Evolutionary conservation across 2,888 invertebrate genomes (phyloP).

Genomic region (Drosophila tripunctata): DNA sequence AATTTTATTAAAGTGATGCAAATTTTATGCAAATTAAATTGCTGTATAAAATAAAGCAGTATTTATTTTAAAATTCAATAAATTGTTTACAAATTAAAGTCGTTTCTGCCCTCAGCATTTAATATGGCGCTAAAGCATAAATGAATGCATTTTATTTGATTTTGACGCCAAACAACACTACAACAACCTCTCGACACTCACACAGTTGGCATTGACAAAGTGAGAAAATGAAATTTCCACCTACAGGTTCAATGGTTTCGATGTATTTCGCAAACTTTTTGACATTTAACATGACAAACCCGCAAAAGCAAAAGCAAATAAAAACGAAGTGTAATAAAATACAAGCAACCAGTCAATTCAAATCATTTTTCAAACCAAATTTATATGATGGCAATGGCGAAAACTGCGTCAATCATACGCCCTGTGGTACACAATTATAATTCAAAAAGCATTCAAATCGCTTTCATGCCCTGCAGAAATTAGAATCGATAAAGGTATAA

Average conservation of each 20-base stretch:
- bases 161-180: not conserved
- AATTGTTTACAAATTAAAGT: not conserved
- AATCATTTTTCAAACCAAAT: conserved; percentile 37
- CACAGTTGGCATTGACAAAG: not conserved
- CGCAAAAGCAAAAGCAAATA: not conserved
- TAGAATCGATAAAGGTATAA: not conserved
- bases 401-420: conserved; percentile 63
- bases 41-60: not conserved
- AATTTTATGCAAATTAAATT: not conserved
- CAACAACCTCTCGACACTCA: not conserved
- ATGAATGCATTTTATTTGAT: conserved; percentile 5
- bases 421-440: conserved; percentile 19
- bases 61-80: not conserved
- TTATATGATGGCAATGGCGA: conserved; percentile 16
- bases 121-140: not conserved
- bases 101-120: not conserved
- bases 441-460: conserved; percentile 23
- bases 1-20: not conserved
- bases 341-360: conserved; percentile 2
- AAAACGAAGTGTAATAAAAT: conserved; percentile 1
- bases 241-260: conserved; percentile 16
- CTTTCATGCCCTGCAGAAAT: conserved; percentile 2
- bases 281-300: conserved; percentile 37
- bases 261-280: conserved; percentile 46
- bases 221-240: conserved; percentile 13